A percentile compares a stretch with the other conserved stretches of the same genome.
Conservation (phyloP, 2,797 vertebrate genomes). For the Hemibagrus guttatus region DNA sequence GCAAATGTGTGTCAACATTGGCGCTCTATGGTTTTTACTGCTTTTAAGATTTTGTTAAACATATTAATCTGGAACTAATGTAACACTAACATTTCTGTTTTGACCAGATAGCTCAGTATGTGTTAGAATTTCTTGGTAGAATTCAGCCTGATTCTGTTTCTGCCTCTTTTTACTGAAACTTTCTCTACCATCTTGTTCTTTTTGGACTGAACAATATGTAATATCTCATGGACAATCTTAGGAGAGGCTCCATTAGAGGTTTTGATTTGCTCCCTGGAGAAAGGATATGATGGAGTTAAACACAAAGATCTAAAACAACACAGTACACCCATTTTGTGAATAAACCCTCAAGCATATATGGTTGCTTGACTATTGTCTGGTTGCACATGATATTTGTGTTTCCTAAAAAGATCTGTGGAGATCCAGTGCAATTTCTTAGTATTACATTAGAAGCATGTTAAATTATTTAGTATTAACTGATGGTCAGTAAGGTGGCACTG, state of each 20-base stretch:
- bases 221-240: neutral
- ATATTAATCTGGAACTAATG: neutral
- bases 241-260: neutral
- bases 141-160: too few relatives aligned
- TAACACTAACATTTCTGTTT: neutral
- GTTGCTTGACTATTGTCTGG: neutral
- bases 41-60: conserved; percentile 1
- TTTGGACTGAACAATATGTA: neutral
- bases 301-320: too few relatives aligned
- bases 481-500: neutral
- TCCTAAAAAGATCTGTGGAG: neutral
- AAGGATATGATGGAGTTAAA: neutral
- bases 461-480: neutral
- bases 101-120: neutral
- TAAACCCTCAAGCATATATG: neutral
- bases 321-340: neutral
- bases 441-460: neutral
- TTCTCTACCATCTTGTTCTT: too few relatives aligned
- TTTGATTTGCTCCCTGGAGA: neutral
- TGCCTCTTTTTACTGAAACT: neutral
- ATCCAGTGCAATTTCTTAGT: neutral
- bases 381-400: neutral
- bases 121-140: conserved; percentile 14
- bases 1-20: neutral
- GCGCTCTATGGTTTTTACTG: neutral